phyloP scores from a whole-genome alignment of 2,113 vertebrate genomes.

The Tiliqua scincoides region DNA sequence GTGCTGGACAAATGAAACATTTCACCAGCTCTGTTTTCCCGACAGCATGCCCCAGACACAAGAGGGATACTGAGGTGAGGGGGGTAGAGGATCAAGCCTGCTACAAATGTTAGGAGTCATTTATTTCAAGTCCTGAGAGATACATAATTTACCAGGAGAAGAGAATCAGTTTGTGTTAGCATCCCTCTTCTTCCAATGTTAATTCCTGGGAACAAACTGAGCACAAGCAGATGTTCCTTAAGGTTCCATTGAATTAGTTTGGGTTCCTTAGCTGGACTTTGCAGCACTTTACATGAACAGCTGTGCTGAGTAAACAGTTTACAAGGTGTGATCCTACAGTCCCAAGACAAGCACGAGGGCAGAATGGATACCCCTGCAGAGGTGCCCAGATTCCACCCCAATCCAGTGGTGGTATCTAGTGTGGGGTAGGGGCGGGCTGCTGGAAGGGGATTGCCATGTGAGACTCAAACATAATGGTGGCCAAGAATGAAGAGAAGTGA shows the following conservation, averaged over 20 bases:
- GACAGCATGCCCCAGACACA: rapidly evolving
- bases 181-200: not conserved
- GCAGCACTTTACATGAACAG: not conserved
- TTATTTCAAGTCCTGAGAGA: slow-evolving; percentile 10
- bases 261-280: not conserved
- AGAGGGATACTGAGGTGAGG: not conserved
- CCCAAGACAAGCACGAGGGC: not conserved
- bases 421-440: too few species aligned
- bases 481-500: too few species aligned
- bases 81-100: not conserved
- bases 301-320: not conserved
- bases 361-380: not conserved
- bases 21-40: not conserved
- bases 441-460: too few species aligned
- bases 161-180: not conserved
- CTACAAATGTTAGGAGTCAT: not conserved
- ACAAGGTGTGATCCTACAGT: not conserved
- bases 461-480: too few species aligned
- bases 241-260: not conserved
- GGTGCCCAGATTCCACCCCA: not conserved
- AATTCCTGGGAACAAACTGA: not conserved
- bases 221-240: not conserved
- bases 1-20: not conserved
- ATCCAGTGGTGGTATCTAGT: too few species aligned
- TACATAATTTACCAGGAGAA: not conserved